Percentiles rank a stretch among this genome's conserved stretches.
These are phyloP conservation scores for Atlantisia rogersi DNA, from an alignment of 2,113 vertebrate species.

Conservation along the genomic window DNA sequence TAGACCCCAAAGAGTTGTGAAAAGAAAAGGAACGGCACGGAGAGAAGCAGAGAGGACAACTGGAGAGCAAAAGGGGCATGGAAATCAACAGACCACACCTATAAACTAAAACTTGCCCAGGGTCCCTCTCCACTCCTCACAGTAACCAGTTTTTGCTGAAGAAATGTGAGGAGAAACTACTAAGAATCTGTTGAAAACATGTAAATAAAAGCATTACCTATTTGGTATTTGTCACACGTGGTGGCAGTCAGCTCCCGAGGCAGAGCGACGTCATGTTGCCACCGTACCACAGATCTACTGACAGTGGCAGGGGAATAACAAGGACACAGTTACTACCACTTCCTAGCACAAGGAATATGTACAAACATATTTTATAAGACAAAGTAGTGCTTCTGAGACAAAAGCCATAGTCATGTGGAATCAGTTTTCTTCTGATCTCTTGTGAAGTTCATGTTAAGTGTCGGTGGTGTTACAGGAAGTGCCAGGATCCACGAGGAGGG, in stretches of 20 bases:
- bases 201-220: not conserved
- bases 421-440: not conserved
- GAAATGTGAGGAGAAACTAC: not conserved
- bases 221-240: not conserved
- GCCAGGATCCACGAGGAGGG: not conserved
- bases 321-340: not conserved
- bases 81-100: not conserved
- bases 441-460: not conserved
- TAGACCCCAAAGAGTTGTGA: not conserved
- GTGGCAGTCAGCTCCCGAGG: not conserved
- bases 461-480: not conserved
- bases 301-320: not conserved
- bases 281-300: accelerated
- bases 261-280: not conserved
- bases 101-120: not conserved
- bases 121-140: not conserved
- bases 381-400: not conserved
- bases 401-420: not conserved
- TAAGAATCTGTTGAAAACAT: not conserved
- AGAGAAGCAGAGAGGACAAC: not conserved
- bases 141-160: not conserved
- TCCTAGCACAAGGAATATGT: not conserved
- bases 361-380: not conserved
- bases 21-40: not conserved
- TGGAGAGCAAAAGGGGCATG: not conserved